Evolutionary conservation across 1,140 invertebrate genomes (phyloP).

Genomic region (Pseudomyrmex flavicornis): DNA sequence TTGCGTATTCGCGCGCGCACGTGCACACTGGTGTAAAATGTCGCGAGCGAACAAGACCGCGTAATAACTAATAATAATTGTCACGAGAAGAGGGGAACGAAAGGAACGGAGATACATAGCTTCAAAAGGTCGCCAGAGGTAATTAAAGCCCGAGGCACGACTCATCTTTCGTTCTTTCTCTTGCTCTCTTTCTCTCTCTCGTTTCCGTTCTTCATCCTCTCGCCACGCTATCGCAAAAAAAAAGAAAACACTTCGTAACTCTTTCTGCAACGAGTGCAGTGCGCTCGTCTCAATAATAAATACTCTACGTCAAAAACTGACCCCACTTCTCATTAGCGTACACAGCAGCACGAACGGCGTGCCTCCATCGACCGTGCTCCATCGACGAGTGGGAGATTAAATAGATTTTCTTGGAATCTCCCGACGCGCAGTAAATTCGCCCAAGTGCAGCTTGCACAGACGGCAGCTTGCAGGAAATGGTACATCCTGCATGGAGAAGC

Average conservation of each 20-base stretch:
- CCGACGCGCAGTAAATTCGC: conserved; percentile 60
- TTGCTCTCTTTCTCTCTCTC: conserved; percentile 17
- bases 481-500: conserved; percentile 3
- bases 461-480: conserved; percentile 42
- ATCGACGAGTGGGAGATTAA: conserved; percentile 70
- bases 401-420: conserved; percentile 69
- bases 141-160: conserved; percentile 75
- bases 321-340: conserved; percentile 67
- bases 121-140: conserved; percentile 74
- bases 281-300: conserved; percentile 71
- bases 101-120: conserved; percentile 57
- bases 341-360: conserved; percentile 1
- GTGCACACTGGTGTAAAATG: conserved; percentile 27
- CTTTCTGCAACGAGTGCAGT: conserved; percentile 1
- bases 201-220: conserved; percentile 5
- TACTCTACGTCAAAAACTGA: conserved; percentile 52
- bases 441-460: conserved; percentile 48
- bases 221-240: conserved; percentile 39
- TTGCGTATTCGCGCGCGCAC: not conserved
- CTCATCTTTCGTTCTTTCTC: conserved; percentile 52
- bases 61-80: conserved; percentile 69
- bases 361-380: conserved; percentile 21
- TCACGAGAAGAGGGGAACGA: conserved; percentile 36
- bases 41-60: conserved; percentile 48
- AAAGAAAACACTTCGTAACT: conserved; percentile 44